Evolutionary conservation across 37 sponge, comb jelly and placozoan genomes (phyloP), one percentile per base, ranked within the genome.

Genomic region (Petrosia ficiformis): DNA sequence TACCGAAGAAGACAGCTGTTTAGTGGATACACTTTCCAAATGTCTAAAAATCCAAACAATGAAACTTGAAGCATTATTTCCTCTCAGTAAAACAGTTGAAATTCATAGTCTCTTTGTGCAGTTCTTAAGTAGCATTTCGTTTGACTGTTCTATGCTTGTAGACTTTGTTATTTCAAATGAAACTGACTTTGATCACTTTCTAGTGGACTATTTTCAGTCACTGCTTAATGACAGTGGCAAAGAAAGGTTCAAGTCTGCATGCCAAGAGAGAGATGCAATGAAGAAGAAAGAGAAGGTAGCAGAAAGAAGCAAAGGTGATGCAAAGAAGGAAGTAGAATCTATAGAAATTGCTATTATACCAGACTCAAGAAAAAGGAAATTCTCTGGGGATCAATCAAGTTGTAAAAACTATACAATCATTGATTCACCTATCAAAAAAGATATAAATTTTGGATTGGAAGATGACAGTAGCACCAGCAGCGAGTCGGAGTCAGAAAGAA

Each of bases 151-250:
- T 35, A 57, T 71, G 1, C 77, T 87, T 4, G 26, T 87, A 26
- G 87, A 87, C 34, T 70, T 77, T 65, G 10, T 87, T 41, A 63
- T 87, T 26, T 76, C 81, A 4, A 19, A 70, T 42, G 87, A 87
- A 57, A 87, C 76, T 11, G 28, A 56, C 59, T 30, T 82, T 61
- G 65, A 58, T 60, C 19, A 42, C 31, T 75, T 76, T 39, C 77
- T 87, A 1, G 2, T 8, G n/a, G 33, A 60, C 26, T 87, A 87
- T 65, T 37, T 87, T 11, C 54, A 48, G 54, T 14, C n/a, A n/a
- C n/a, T n/a, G n/a, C n/a, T n/a, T n/a, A n/a, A n/a, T n/a, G n/a
- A 48, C 54, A 48, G 54, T 48, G 14, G 14, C 54, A 48, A 48
- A 48, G n/a, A n/a, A n/a, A n/a, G n/a, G n/a, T n/a, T n/a, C n/a